phyloP scores from a whole-genome alignment of 2,797 vertebrate species.

The Leptoclinus maculatus region DNA sequence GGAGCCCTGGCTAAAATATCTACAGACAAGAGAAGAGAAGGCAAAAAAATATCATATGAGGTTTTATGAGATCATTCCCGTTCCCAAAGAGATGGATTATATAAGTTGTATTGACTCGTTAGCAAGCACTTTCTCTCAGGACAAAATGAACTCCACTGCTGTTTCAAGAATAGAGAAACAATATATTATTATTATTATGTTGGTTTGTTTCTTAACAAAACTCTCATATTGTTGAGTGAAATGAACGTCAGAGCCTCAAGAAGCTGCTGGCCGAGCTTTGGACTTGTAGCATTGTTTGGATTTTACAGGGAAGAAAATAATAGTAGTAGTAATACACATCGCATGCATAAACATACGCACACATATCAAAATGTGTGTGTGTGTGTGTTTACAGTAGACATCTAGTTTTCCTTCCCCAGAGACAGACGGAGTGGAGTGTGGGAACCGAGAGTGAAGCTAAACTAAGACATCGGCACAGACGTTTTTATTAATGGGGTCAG shows the following conservation, averaged over 20 bases:
- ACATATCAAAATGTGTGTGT: neutral
- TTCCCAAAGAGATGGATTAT: neutral
- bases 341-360: neutral
- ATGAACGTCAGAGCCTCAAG: neutral
- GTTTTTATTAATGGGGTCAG: slow-evolving; percentile 58
- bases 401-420: slow-evolving; percentile 67
- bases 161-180: neutral
- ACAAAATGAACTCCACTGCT: neutral
- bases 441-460: slow-evolving; percentile 65
- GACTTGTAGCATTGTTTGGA: neutral
- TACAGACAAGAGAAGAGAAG: neutral
- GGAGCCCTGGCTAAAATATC: neutral
- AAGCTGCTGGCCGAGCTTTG: neutral
- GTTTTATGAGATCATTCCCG: no score
- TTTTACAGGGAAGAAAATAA: neutral
- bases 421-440: slow-evolving; percentile 58
- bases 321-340: neutral
- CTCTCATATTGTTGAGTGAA: neutral
- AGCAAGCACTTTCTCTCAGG: neutral
- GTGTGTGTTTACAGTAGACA: slow-evolving; percentile 46
- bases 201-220: neutral
- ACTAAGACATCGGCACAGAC: slow-evolving; percentile 62
- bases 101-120: neutral
- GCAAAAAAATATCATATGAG: neutral
- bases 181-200: neutral